Conservation (phyloP, 2,797 vertebrate genomes). For the Hypotaenidia okinawae region DNA sequence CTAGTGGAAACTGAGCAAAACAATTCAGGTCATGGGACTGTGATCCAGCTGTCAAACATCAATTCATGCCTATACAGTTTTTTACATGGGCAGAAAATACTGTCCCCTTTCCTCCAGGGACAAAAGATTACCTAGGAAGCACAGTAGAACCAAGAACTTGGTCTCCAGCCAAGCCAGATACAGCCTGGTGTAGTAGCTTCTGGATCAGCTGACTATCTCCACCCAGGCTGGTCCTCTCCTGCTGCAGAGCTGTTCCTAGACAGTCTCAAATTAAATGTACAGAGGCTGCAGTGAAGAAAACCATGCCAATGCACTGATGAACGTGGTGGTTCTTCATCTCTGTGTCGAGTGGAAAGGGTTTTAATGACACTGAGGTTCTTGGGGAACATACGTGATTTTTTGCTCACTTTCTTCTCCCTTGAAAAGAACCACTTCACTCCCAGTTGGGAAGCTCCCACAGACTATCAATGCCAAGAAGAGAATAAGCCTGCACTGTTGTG, state of each 20-base stretch:
- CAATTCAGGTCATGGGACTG: not conserved
- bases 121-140: not conserved
- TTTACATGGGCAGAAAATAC: not conserved
- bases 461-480: not conserved
- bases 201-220: not conserved
- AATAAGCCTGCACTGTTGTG: not conserved
- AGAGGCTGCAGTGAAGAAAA: not conserved
- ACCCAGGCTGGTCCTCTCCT: not conserved
- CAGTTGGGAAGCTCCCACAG: not conserved
- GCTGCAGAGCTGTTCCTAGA: not conserved
- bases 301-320: not conserved
- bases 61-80: not conserved
- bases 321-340: not conserved
- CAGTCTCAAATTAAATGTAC: not conserved
- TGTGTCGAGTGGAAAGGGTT: not conserved
- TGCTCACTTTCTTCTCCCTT: not conserved
- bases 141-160: not conserved
- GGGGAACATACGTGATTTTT: not conserved
- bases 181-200: not conserved
- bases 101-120: not conserved
- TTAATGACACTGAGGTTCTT: not conserved
- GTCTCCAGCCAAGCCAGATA: not conserved
- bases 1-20: not conserved
- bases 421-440: not conserved
- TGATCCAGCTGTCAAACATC: not conserved